Base-by-base conservation (phyloP, 2,888 invertebrate species). In the Aphidoletes aphidimyza region DNA sequence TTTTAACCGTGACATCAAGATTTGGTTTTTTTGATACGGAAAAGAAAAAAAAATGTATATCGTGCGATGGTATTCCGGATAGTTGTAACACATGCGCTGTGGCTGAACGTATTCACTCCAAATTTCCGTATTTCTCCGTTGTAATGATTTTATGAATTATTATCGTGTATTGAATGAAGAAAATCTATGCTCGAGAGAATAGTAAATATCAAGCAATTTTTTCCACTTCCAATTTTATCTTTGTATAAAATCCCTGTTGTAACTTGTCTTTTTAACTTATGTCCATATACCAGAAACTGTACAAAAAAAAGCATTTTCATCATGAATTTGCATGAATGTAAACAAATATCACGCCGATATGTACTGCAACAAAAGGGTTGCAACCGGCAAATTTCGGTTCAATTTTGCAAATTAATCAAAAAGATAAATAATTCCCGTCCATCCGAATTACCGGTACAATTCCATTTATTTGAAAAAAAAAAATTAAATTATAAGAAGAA, bases 1-100 rank as follows among this genome's bases (percentile, higher is more conserved):
- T 30, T 69, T 54, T 54, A 69, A 26, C 69, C 69, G 69, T 69
- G 69, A 69, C 69, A 69, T 69, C 69, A 69, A 14, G 30, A 69
- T 30, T n/a, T 14, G 34, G n/a, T n/a, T n/a, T 69, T 69, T 17
- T 69, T 26, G 1, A 69, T 69, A 30, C 14, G 69, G 26, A 69
- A 0, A 30, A 14, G 30, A 69, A 69, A 69, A n/a, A 54, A n/a
- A n/a, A n/a, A n/a, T n/a, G n/a, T n/a, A n/a, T n/a, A n/a, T 42
- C 42, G 42, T 42, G 14, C 42, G 42, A 30, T 30, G 2, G 47
- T 47, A 54, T 54, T 22, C 22, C 30, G 69, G 69, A 69, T 69
- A 30, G 14, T 11, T 30, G 69, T 2, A 69, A n/a, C 54, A 69
- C 69, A 69, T 69, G 69, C 69, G 69, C 69, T 14, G 69, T 54